phyloP scores from a whole-genome alignment of 2,888 invertebrate species.

The Phorcus lineatus region DNA sequence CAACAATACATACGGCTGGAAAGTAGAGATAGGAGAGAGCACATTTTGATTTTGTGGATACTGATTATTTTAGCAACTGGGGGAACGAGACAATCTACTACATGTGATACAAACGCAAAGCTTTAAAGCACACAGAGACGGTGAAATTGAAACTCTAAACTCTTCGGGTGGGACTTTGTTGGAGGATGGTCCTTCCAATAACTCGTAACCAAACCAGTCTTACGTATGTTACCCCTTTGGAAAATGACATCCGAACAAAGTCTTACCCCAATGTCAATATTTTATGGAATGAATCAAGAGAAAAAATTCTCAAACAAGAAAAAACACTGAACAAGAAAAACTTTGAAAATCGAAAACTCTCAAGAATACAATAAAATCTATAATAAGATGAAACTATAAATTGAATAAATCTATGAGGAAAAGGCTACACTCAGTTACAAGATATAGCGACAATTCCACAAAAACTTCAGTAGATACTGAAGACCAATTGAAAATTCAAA shows the following conservation, averaged over 20 bases:
- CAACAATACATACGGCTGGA: constrained; percentile 30
- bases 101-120: constrained; percentile 41
- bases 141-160: constrained; percentile 26
- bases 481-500: constrained; percentile 24
- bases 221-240: background rate
- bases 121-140: constrained; percentile 42
- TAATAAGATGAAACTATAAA: constrained; percentile 26
- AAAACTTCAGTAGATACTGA: constrained; percentile 18
- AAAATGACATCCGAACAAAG: constrained; percentile 12
- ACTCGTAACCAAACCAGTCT: background rate
- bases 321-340: constrained; percentile 34
- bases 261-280: constrained; percentile 21
- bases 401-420: constrained; percentile 21
- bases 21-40: constrained; percentile 15
- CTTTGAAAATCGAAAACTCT: constrained; percentile 26
- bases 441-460: constrained; percentile 3
- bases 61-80: constrained; percentile 22
- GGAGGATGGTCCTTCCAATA: background rate
- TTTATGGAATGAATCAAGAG: constrained; percentile 30
- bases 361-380: constrained; percentile 28
- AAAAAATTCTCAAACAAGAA: constrained; percentile 30
- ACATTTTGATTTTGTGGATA: constrained; percentile 25
- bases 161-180: constrained; percentile 14
- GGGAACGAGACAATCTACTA: constrained; percentile 26
- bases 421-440: constrained; percentile 5